Evolutionary conservation across 2,113 vertebrate species (phyloP), one percentile per base, ranked within the genome.

Genomic region (Eleginops maclovinus): DNA sequence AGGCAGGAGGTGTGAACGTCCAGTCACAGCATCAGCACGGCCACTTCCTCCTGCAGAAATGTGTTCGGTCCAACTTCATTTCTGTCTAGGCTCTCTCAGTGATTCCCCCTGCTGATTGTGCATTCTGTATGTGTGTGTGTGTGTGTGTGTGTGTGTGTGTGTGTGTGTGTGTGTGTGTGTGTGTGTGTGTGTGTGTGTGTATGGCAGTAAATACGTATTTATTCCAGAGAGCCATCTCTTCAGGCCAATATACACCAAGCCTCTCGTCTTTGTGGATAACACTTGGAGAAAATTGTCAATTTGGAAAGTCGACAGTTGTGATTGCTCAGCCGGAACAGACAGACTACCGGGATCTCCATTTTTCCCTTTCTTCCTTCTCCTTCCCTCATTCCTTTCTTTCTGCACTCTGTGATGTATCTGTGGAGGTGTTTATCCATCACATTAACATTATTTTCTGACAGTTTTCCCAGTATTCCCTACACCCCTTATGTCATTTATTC

Each of bases 261-360:
- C 64, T 72, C 76, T 84, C 41, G 28, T 66, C 77, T 90, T 72
- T 65, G 40, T 36, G 49, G 79, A 82, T 87, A 79, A 81, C 83
- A 71, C 47, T 86, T 53, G 26, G 62, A 84, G 67, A 58, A 88
- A 76, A 88, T 84, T 79, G 84, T 86, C 87, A 84, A 76, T 84
- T 81, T 86, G 70, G 24, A 55, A 65, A 81, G 83, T 41, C 13
- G 65, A 53, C 43, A 73, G 72, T 82, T 68, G 60, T 67, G 79
- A 73, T 74, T 76, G 79, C 79, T 76, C 72, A 79, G 73, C 63
- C 62, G 63, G 77, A 89, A 82, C 83, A 49, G 44, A 60, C 58
- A 22, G 17, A 43, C 26, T 17, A 17, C 16, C 11, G 11, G 41
- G 22, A 73, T 80, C 72, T 65, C 62, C 53, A 41, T 49, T 31